phyloP scores from a whole-genome alignment of 64 coral and sea anemone genomes.

The Porites lutea region DNA sequence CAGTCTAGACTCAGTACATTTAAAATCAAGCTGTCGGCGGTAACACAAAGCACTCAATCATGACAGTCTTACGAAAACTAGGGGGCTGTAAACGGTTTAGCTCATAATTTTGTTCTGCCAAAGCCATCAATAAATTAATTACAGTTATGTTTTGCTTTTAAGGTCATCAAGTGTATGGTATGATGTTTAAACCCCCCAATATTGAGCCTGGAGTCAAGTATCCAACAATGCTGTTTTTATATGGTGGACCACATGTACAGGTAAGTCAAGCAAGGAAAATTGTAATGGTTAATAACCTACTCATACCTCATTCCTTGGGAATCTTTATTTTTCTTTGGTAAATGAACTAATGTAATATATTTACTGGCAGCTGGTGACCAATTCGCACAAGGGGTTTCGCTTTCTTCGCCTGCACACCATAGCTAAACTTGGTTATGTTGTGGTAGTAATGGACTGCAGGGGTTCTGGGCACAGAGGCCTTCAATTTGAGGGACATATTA shows the following conservation, averaged over 20 bases:
- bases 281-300: too few species aligned
- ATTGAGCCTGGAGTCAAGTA: slow-evolving; percentile 82
- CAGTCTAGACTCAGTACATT: too few species aligned
- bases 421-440: slow-evolving; percentile 93
- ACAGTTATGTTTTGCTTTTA: not conserved
- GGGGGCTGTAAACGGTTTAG: too few species aligned
- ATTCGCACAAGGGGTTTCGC: slow-evolving; percentile 90
- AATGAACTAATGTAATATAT: not conserved
- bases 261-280: not conserved
- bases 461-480: slow-evolving; percentile 88
- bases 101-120: too few species aligned
- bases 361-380: slow-evolving; percentile 77
- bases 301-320: too few species aligned
- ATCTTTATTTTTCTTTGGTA: too few species aligned
- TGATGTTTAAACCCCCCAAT: slow-evolving; percentile 88
- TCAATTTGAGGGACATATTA: slow-evolving; percentile 87
- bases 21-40: too few species aligned
- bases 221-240: slow-evolving; percentile 89
- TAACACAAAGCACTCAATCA: too few species aligned
- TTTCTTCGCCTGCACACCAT: slow-evolving; percentile 94
- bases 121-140: not conserved
- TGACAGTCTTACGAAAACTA: too few species aligned
- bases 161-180: slow-evolving; percentile 90
- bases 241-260: slow-evolving; percentile 91
- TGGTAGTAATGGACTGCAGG: slow-evolving; percentile 87